phyloP scores from a whole-genome alignment of 2,888 invertebrate species.

The Mythimna ferrago region DNA sequence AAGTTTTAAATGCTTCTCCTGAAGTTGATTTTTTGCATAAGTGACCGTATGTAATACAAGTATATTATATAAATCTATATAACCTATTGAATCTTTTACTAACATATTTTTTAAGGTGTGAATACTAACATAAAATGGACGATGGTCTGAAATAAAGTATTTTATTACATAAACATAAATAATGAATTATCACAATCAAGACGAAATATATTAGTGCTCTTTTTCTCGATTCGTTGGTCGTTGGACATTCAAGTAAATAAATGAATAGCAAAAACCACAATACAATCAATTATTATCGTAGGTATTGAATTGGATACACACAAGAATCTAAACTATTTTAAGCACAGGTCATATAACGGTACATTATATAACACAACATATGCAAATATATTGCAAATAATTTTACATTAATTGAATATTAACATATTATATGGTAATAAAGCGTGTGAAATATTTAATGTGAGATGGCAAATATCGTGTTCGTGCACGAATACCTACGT shows the following conservation, averaged over 20 bases:
- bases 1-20: no score
- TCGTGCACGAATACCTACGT: constrained; percentile 12
- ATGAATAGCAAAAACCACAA: not conserved
- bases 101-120: no score
- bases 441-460: constrained; percentile 28
- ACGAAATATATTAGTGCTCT: no score
- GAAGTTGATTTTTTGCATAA: no score
- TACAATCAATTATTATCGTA: constrained; percentile 10
- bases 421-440: constrained; percentile 30
- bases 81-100: no score
- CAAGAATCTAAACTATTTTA: constrained; percentile 36
- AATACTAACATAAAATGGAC: no score
- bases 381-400: constrained; percentile 49
- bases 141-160: no score
- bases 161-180: no score
- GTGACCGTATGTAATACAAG: no score
- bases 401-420: constrained; percentile 33
- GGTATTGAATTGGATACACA: not conserved
- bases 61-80: no score
- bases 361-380: constrained; percentile 37
- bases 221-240: no score
- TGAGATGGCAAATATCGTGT: not conserved
- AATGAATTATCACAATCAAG: no score
- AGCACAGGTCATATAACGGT: constrained; percentile 42
- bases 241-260: not conserved